Conservation (phyloP, 2,113 vertebrate species). For the Tauraco erythrolophus region DNA sequence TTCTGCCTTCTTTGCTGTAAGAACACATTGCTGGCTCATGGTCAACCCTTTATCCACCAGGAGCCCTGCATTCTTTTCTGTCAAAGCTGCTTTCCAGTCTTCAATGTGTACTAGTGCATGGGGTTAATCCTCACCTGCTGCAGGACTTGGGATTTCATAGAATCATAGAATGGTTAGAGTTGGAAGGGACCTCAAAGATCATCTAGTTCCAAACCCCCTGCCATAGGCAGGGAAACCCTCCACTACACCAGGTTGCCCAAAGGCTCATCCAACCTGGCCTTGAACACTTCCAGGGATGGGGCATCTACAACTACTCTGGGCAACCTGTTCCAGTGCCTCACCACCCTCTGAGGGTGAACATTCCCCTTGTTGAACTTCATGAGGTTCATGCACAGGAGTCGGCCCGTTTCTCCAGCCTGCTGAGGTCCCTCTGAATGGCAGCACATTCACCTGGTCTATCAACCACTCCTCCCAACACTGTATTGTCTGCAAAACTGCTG, state of each 20-base stretch:
- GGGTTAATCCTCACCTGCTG: not conserved
- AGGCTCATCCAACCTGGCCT: too few relatives aligned
- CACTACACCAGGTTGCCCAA: too few relatives aligned
- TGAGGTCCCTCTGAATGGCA: not conserved
- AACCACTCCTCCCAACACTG: not conserved
- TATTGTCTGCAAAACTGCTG: not conserved
- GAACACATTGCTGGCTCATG: not conserved
- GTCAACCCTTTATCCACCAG: not conserved
- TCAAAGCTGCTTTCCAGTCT: not conserved
- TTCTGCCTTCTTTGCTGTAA: not conserved
- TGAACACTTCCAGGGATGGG: too few relatives aligned
- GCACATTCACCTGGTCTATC: not conserved
- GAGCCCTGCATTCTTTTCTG: not conserved
- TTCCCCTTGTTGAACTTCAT: not conserved
- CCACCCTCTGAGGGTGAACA: too few relatives aligned
- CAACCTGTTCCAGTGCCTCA: too few relatives aligned
- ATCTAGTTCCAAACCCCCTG: too few relatives aligned
- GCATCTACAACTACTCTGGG: too few relatives aligned
- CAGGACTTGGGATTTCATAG: not conserved
- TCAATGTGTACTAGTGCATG: rapidly evolving
- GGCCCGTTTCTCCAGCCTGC: not conserved
- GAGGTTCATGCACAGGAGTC: not conserved
- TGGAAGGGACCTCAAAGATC: too few relatives aligned
- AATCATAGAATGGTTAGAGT: too few relatives aligned
- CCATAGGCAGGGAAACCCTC: too few relatives aligned